Percentiles rank a stretch among this genome's conserved stretches.
phyloP scores from a whole-genome alignment of 1,140 invertebrate species.

The Saccostrea echinata region DNA sequence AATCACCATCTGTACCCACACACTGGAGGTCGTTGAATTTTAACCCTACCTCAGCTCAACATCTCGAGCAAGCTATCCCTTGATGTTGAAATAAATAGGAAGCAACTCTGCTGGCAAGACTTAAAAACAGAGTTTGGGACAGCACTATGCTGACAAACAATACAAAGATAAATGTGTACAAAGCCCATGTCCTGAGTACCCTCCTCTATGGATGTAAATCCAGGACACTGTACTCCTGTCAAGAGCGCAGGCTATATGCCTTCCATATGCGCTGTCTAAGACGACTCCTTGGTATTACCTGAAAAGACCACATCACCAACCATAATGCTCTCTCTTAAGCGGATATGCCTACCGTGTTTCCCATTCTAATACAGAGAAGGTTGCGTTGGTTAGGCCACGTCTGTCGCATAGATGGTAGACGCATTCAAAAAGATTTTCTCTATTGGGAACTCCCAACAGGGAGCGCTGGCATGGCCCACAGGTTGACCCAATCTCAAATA shows the following conservation, averaged over 20 bases:
- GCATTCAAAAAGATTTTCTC: too few species aligned
- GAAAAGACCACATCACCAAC: slow-evolving; percentile 52
- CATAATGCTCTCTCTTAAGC: slow-evolving; percentile 22
- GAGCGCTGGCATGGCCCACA: too few species aligned
- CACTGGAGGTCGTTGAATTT: neutral
- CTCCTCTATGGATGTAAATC: slow-evolving; percentile 46
- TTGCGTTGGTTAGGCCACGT: too few species aligned
- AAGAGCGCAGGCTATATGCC: slow-evolving; percentile 48
- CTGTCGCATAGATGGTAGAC: too few species aligned
- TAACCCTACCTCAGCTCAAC: neutral
- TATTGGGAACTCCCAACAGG: too few species aligned
- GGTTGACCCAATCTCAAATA: too few species aligned
- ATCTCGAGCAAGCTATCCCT: slow-evolving; percentile 30
- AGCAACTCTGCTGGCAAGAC: slow-evolving; percentile 6
- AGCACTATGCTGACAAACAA: slow-evolving; percentile 19
- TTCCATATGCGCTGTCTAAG: slow-evolving; percentile 55
- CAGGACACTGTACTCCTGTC: slow-evolving; percentile 38
- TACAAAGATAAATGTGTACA: slow-evolving; percentile 43
- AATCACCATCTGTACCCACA: neutral
- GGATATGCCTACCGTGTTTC: too few species aligned
- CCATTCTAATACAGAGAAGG: too few species aligned
- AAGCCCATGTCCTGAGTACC: slow-evolving; percentile 40
- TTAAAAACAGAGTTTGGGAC: slow-evolving; percentile 26
- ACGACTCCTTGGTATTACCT: slow-evolving; percentile 38
- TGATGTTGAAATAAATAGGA: slow-evolving; percentile 53